phyloP scores from a whole-genome alignment of 2,797 vertebrate genomes.

The Mycteria americana region DNA sequence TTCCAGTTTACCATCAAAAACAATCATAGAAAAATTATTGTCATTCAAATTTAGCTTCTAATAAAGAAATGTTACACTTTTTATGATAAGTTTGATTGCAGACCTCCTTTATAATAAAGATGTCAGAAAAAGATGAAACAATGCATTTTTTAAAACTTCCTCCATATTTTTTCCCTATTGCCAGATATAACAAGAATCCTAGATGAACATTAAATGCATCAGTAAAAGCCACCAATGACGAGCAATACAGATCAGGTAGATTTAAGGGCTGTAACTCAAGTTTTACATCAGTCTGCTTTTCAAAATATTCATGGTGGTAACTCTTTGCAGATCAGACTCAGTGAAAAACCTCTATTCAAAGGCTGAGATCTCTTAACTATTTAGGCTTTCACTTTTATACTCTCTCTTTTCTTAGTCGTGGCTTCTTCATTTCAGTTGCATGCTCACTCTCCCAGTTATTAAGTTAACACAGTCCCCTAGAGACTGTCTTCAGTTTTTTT shows the following conservation, averaged over 20 bases:
- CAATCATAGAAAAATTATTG: constrained; percentile 42
- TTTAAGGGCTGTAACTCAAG: not conserved
- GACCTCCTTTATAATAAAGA: not conserved
- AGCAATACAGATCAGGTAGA: not conserved
- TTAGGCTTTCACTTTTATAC: not conserved
- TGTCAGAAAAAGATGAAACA: not conserved
- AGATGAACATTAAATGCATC: not conserved
- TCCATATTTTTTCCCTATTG: not conserved
- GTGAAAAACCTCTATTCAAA: not conserved
- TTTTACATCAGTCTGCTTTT: not conserved
- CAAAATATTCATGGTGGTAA: not conserved
- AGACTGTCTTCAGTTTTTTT: constrained; percentile 2
- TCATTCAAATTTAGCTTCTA: constrained; percentile 47
- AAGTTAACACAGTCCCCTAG: constrained; percentile 7
- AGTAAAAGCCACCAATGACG: not conserved
- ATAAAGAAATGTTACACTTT: constrained; percentile 11
- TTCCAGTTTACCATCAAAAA: constrained; percentile 61
- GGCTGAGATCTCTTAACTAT: not conserved
- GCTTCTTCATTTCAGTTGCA: constrained; percentile 20
- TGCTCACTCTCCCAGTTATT: constrained; percentile 13
- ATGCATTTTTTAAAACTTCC: not conserved
- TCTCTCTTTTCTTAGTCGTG: not conserved
- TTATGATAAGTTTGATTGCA: not conserved
- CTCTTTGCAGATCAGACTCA: not conserved
- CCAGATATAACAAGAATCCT: not conserved